Base-by-base conservation (phyloP, 2,113 vertebrate species). In the Patagioenas fasciata region DNA sequence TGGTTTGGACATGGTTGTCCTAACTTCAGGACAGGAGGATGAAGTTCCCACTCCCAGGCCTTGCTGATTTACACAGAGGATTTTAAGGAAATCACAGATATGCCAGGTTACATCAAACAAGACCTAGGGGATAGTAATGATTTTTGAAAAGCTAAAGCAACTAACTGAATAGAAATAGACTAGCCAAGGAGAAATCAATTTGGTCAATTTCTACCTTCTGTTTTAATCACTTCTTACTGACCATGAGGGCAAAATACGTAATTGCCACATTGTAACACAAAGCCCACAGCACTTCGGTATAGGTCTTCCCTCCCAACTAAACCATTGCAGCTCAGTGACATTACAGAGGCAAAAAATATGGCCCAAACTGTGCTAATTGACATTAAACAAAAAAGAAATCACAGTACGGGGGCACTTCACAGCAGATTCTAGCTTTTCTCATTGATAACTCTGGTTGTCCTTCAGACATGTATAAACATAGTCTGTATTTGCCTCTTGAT, bases 191-290 rank as follows among this genome's bases (percentile, higher is more conserved):
- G 36, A 50, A 77, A 12, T 2, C 1, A 0, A 21, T 31, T 65
- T 60, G 53, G 26, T 23, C 42, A 31, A 54, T 28, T 56, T 44
- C 81, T 32, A 65, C 15, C 21, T 58, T 66, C 28, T 8, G 4
- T 34, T 83, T 88, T 36, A 51, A 67, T 75, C 34, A 48, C 48
- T 74, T 73, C 25, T 69, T 24, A 19, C 36, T 29, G 58, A 40
- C 26, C 31, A 13, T 0, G 0, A 62, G 13, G 18, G 28, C 15
- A 42, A 60, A 80, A 69, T 15, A 29, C 1, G 0, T 38, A 5
- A 56, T 25, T 47, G 28, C 40, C 58, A 69, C 15, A 28, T 38
- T 24, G 9, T 26, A 79, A 65, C 53, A 79, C 31, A 24, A 85
- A 82, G 38, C 47, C 47, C 54, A 58, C 18, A 60, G 66, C 48